Base-by-base conservation (phyloP, 23 tunicate species). In the Styela plicata region DNA sequence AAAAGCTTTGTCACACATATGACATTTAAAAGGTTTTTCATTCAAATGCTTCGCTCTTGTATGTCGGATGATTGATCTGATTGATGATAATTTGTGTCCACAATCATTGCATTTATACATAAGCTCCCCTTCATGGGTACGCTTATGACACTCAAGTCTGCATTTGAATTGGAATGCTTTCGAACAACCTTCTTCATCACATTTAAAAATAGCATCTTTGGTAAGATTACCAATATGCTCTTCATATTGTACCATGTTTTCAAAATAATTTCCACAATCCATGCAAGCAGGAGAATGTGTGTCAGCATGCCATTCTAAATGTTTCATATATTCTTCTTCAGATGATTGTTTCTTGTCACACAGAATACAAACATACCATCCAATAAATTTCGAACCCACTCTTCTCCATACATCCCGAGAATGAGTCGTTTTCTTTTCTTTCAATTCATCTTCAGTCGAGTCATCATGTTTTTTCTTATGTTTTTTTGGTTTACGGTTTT, bases 191-290 rank as follows among this genome's bases (percentile, higher is more conserved):
- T 35, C 66, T 44, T 44, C 81, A 44, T 76, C 66, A 61, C 85
- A 82, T 35, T 53, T 21, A 31, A 32, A 82, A 24, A 82, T 53
- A 31, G 52, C 26, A 27, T 82, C 85, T 18, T 71, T 69, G 22
- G 63, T 37, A 16, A 82, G 69, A 52, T 82, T 82, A 0, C 78
- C 85, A 57, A 82, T 82, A 76, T 82, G 85, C 23, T 70, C 36
- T 52, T 82, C 85, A 24, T 82, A 82, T 69, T 69, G 53, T 20
- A 69, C 57, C 85, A 82, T 82, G 16, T 31, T 69, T 70, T 82
- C 78, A 44, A 82, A 82, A 57, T 82, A 82, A 70, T 82, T 82
- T 2, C 85, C 85, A 61, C 85, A 82, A 69, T 82, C 75, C 65
- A 69, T 71, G 28, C 85, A 82, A 0, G 85, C 78, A 24, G 85